phyloP scores from a whole-genome alignment of 2,113 vertebrate genomes.

The Prunella himalayana region DNA sequence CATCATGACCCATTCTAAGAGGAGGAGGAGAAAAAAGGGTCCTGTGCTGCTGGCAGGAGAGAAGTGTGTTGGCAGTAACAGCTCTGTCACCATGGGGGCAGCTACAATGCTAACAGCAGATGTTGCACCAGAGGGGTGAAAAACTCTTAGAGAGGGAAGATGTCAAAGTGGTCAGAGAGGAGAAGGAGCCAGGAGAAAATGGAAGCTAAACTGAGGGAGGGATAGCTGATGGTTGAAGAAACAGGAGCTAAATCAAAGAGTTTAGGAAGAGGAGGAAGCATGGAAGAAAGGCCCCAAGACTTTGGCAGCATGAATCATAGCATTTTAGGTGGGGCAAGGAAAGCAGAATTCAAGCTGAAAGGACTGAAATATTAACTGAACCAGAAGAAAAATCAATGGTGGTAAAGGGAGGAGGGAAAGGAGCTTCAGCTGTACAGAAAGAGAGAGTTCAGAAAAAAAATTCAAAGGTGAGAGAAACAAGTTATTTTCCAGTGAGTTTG shows the following conservation, averaged over 20 bases:
- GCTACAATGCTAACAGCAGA: neutral
- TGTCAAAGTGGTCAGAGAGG: neutral
- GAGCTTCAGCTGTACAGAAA: neutral
- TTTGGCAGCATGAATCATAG: neutral
- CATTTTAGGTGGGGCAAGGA: neutral
- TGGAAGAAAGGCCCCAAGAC: neutral
- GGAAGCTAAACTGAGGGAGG: neutral
- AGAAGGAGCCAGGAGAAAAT: neutral
- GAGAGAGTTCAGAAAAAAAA: neutral
- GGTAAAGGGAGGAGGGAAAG: neutral
- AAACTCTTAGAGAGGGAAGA: neutral
- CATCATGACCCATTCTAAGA: fast-evolving
- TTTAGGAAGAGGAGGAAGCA: neutral
- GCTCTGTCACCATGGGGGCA: fast-evolving
- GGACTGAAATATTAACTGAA: neutral
- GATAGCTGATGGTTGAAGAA: neutral
- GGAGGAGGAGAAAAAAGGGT: neutral
- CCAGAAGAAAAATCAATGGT: neutral
- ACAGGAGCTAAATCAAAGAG: neutral
- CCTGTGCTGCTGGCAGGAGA: neutral
- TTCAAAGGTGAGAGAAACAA: neutral
- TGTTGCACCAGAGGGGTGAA: neutral
- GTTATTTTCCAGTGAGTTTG: neutral
- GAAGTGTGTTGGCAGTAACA: fast-evolving
- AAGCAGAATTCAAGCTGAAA: neutral